Base-by-base conservation (phyloP, 2,113 vertebrate genomes). In the Nibea albiflora region DNA sequence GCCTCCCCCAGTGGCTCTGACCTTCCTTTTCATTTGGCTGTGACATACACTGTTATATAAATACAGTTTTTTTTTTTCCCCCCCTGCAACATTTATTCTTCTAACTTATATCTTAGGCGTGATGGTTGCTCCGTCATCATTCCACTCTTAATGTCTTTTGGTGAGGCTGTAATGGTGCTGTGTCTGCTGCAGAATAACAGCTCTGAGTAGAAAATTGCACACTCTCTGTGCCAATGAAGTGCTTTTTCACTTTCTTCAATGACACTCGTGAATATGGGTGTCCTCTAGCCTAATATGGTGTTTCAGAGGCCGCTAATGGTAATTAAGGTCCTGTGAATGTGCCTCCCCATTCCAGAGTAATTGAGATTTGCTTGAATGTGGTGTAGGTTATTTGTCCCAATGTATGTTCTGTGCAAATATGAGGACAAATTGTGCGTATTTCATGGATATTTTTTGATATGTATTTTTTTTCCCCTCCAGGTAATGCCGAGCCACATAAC, bases 401-500 rank as follows among this genome's bases (percentile, higher is more conserved):
- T 58, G 63, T 24, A 8, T n/a, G 31, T 11, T n/a, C n/a, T 14
- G 35, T n/a, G n/a, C n/a, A 28, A 20, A 24, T 26, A 28, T 47
- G 2, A 53, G 57, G 14, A 19, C 24, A 14, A 24, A 22, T 57
- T n/a, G 1, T 4, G 11, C 2, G n/a, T 2, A 46, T 26, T 50
- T 35, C 3, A 10, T 62, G 1, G 6, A 19, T 9, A 46, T 58
- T 22, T 61, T 15, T 31, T 0, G n/a, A 50, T 62, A 2, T 61
- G 2, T 26, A 44, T 31, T 58, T 46, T 63, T 54, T 47, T 35
- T 31, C 31, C 8, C 19, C 31, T 60, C 35, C 95, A 99, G 97
- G 97, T 98, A 97, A 99, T 97, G 97, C 97, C 95, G 96, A 98
- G 96, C 96, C 96, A 95, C 95, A 96, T 96, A 96, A 94, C 95